Conservation (phyloP, 2,797 vertebrate genomes). For the Gephyroberyx darwinii region DNA sequence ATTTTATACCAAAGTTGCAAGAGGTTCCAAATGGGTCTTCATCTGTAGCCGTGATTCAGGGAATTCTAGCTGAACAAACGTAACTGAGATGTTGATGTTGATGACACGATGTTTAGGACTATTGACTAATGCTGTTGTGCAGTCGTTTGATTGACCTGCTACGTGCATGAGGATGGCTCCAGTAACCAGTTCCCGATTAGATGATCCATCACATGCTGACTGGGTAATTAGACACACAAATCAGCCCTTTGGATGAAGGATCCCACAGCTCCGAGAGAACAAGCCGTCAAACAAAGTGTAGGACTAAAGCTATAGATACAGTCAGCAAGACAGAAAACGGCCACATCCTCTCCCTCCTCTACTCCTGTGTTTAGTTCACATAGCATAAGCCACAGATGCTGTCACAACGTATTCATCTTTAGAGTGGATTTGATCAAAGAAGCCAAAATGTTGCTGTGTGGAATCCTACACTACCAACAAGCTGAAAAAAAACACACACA, state of each 20-base stretch:
- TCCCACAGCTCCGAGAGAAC: background rate
- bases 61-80: background rate
- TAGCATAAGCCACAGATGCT: too few relatives aligned
- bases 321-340: too few relatives aligned
- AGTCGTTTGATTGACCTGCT: background rate
- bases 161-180: constrained; percentile 10
- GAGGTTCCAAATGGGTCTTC: background rate
- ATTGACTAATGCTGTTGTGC: background rate
- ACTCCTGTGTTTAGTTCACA: too few relatives aligned
- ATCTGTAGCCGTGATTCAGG: background rate
- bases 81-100: background rate
- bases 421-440: too few relatives aligned
- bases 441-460: too few relatives aligned
- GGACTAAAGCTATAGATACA: too few relatives aligned
- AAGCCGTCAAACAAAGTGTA: too few relatives aligned
- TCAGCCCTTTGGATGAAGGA: background rate
- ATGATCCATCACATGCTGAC: constrained; percentile 20
- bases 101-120: background rate
- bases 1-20: background rate
- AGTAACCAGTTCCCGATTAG: background rate
- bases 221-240: constrained; percentile 15
- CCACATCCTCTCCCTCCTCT: too few relatives aligned
- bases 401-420: too few relatives aligned
- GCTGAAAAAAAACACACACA: too few relatives aligned
- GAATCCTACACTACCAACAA: too few relatives aligned